phyloP scores from a whole-genome alignment of 1,140 invertebrate species.

The Drosophila equinoxialis region DNA sequence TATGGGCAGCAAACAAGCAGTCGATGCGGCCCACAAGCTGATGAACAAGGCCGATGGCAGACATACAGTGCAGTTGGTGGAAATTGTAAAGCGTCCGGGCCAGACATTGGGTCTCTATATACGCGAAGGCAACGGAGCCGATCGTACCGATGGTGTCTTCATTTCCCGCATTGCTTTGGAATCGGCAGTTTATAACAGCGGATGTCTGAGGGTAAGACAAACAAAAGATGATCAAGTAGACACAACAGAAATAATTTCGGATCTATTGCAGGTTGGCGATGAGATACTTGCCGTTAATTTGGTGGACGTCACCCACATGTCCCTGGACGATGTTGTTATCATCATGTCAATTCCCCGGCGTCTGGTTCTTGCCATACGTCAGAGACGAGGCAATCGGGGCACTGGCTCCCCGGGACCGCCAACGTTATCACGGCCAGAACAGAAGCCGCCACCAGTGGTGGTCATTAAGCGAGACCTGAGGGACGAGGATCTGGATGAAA shows the following conservation, averaged over 20 bases:
- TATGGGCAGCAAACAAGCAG: constrained; percentile 90
- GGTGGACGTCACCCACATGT: constrained; percentile 98
- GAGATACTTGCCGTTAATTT: constrained; percentile 99
- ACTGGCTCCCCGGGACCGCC: constrained; percentile 87
- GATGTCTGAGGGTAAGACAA: constrained; percentile 90
- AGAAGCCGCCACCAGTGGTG: constrained; percentile 95
- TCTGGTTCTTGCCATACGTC: constrained; percentile 95
- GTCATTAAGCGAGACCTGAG: constrained; percentile 95
- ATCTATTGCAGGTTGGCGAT: constrained; percentile 91
- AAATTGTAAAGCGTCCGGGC: constrained; percentile 99
- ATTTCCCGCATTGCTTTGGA: constrained; percentile 99
- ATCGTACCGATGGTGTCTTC: constrained; percentile 97
- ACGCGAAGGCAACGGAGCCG: constrained; percentile 96
- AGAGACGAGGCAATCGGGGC: constrained; percentile 86
- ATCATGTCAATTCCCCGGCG: constrained; percentile 99
- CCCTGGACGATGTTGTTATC: constrained; percentile 98
- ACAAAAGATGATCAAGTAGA: not conserved
- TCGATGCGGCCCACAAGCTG: constrained; percentile 92
- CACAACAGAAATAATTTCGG: not conserved
- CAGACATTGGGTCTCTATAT: constrained; percentile 99
- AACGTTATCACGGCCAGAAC: constrained; percentile 87
- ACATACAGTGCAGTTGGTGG: constrained; percentile 92
- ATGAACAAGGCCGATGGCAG: constrained; percentile 85
- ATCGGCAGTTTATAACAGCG: constrained; percentile 97
- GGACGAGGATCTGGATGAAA: constrained; percentile 90